Conservation (phyloP, 2,797 vertebrate genomes). For the Gymnoscopelus microlampas region DNA sequence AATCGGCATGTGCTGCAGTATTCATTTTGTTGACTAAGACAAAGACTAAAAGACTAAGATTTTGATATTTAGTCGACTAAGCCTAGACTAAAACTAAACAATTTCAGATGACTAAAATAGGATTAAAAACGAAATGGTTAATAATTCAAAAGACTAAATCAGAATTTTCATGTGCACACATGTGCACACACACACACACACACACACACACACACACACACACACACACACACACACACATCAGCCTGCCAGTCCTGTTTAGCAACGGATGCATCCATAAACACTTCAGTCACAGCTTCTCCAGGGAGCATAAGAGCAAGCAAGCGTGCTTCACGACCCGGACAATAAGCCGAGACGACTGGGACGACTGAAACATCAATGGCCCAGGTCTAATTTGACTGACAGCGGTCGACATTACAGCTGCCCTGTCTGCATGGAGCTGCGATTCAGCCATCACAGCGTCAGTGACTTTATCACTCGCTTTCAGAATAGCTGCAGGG, state of each 20-base stretch:
- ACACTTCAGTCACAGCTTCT: constrained; percentile 20
- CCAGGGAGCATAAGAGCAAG: constrained; percentile 12
- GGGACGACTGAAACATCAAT: constrained; percentile 27
- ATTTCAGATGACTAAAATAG: too few relatives aligned
- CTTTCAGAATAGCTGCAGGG: background rate
- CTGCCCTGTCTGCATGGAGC: constrained; percentile 5
- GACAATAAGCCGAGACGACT: constrained; percentile 38
- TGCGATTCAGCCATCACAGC: constrained; percentile 16
- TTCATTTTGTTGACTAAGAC: too few relatives aligned
- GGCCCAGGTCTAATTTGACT: constrained; percentile 19
- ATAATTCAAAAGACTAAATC: too few relatives aligned
- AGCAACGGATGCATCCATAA: constrained; percentile 32
- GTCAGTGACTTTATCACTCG: constrained; percentile 13
- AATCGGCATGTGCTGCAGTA: too few relatives aligned
- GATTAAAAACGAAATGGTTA: too few relatives aligned
- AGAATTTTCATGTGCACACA: background rate
- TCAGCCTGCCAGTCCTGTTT: background rate
- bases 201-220: constrained; percentile 13
- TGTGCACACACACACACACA: constrained; percentile 5
- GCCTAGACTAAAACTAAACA: too few relatives aligned
- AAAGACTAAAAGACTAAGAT: too few relatives aligned
- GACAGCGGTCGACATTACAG: constrained; percentile 6
- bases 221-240: constrained; percentile 12
- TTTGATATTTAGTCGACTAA: too few relatives aligned
- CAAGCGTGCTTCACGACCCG: constrained; percentile 38